Conservation (phyloP, 2,113 vertebrate genomes). For the Suricata suricatta region DNA sequence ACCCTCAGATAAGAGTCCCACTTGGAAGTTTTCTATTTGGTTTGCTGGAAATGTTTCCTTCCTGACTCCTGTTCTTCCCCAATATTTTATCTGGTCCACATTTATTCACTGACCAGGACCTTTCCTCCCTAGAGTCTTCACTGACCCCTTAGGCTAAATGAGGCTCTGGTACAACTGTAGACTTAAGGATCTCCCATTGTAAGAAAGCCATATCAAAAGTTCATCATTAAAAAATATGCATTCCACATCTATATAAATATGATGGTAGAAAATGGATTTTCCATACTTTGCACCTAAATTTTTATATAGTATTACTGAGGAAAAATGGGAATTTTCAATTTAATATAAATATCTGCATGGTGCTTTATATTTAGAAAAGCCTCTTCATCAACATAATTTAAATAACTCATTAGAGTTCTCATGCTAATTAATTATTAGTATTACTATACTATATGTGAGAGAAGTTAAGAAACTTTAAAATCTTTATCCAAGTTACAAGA, state of each 20-base stretch:
- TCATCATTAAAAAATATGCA: neutral
- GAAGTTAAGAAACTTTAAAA: neutral
- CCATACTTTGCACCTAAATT: neutral
- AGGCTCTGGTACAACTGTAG: neutral
- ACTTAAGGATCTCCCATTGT: neutral
- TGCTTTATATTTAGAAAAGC: neutral
- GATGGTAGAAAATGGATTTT: neutral
- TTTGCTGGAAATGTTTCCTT: neutral
- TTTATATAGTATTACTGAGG: neutral
- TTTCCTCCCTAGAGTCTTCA: neutral
- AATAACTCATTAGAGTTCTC: neutral
- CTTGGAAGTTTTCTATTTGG: neutral
- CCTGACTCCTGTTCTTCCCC: fast-evolving
- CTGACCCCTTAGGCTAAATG: neutral
- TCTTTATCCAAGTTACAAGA: neutral
- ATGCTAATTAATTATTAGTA: neutral
- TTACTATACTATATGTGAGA: neutral
- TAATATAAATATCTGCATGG: neutral
- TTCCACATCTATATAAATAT: neutral
- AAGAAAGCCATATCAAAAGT: neutral
- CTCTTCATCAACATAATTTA: neutral
- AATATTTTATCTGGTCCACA: neutral
- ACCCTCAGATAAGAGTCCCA: neutral
- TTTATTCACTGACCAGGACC: neutral
- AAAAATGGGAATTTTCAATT: neutral